These are phyloP conservation scores for Irena cyanogastra DNA, from an alignment of 2,113 vertebrate genomes.

Conservation along the genomic window DNA sequence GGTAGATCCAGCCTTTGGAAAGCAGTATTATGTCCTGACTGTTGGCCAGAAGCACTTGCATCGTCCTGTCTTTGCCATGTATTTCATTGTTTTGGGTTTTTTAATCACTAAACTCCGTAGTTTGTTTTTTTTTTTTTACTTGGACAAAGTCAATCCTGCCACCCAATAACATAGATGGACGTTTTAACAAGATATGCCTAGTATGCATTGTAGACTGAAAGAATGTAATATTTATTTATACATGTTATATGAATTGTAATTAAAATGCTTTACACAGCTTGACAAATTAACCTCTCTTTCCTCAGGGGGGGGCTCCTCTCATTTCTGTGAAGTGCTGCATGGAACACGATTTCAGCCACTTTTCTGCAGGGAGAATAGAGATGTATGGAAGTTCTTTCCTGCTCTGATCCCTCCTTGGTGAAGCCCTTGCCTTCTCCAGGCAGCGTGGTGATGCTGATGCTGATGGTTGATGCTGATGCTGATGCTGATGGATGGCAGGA, in stretches of 20 bases:
- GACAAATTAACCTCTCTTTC: conserved; percentile 26
- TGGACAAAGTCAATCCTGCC: conserved; percentile 18
- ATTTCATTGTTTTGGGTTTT: not conserved
- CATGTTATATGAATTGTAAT: conserved; percentile 73
- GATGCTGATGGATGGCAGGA: not conserved
- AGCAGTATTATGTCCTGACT: not conserved
- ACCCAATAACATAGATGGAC: conserved; percentile 49
- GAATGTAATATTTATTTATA: conserved; percentile 80
- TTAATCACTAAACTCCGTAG: conserved; percentile 34
- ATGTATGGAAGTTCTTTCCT: too few relatives aligned
- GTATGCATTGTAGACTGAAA: conserved; percentile 74
- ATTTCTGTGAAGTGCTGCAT: not conserved
- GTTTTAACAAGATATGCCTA: conserved; percentile 68
- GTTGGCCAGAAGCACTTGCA: not conserved
- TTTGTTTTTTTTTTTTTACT: not conserved
- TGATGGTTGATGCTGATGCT: not conserved
- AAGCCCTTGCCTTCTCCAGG: not conserved
- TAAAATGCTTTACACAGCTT: conserved; percentile 81
- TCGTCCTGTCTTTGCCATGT: not conserved
- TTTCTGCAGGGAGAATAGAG: not conserved
- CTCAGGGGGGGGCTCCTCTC: not conserved
- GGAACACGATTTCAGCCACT: not conserved
- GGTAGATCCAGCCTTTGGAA: not conserved
- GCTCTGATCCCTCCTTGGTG: not conserved
- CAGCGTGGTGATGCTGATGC: not conserved